These are phyloP conservation scores for Streptopelia turtur DNA, from an alignment of 2,797 vertebrate species.

Conservation along the genomic window DNA sequence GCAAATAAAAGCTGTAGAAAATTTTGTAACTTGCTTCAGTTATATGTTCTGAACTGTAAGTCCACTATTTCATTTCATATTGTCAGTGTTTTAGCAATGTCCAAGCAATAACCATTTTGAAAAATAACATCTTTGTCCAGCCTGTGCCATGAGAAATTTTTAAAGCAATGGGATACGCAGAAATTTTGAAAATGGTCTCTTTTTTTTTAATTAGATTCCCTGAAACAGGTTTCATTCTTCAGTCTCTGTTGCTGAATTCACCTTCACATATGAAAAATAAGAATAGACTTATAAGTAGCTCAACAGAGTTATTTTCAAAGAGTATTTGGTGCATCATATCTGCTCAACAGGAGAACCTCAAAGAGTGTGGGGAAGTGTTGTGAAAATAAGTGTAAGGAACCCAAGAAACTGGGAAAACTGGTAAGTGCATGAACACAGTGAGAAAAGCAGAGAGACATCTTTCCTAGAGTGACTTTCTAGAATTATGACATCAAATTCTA, in stretches of 20 bases:
- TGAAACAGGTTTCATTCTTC: not conserved
- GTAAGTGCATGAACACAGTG: not conserved
- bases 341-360: not conserved
- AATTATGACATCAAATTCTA: constrained; percentile 56
- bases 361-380: not conserved
- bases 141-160: not conserved
- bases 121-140: not conserved
- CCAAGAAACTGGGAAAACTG: constrained; percentile 1
- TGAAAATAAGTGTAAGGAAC: constrained; percentile 19
- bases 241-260: not conserved
- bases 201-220: not conserved
- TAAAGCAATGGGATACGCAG: not conserved
- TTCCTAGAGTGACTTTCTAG: constrained; percentile 16
- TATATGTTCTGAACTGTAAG: not conserved
- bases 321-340: not conserved
- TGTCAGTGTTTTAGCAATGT: not conserved
- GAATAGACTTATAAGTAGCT: constrained; percentile 13
- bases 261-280: not conserved
- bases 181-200: not conserved
- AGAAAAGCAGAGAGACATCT: constrained; percentile 7
- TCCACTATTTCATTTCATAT: not conserved
- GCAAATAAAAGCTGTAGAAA: not conserved
- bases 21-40: not conserved
- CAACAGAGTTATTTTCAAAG: constrained; percentile 5
- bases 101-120: not conserved